Base-by-base conservation (phyloP, 1,140 invertebrate species). In the Megalonaias nervosa region DNA sequence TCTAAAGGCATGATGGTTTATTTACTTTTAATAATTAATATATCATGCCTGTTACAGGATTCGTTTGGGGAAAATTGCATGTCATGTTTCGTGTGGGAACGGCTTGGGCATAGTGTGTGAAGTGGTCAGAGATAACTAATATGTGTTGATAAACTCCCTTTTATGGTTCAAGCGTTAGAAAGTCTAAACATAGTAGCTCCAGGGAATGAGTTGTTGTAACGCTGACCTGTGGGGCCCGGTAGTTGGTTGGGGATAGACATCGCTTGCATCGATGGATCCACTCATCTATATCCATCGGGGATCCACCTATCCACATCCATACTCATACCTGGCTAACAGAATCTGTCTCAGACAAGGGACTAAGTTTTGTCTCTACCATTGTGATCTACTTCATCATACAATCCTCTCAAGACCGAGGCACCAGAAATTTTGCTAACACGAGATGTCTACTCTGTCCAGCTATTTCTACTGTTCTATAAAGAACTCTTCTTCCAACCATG, bases 301-400 rank as follows among this genome's bases (percentile, higher is more conserved):
- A n/a, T n/a, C n/a, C n/a, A n/a, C n/a, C n/a, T n/a, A n/a, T n/a
- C n/a, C 31, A 31, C 31, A 31, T 31, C 31, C 31, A 1, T 31
- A 31, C 5, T 31, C 31, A 31, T 31, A 31, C 1, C 31, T 31
- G 31, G 31, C 31, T 5, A 31, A 31, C 5, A 31, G 1, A 31
- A 31, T 31, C 31, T 60, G 6, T n/a, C 19, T 61, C 60, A 26
- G 31, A 73, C 17, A 4, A 68, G 71, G 58, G 57, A 66, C 11
- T 17, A 48, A 3, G 61, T 64, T n/a, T 61, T 16, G 11, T 74
- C 55, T n/a, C 57, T 61, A 19, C 56, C 21, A 31, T 6, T 55
- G 11, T 26, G 57, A 2, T 69, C 77, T 17, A 71, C n/a, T 59
- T 82, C 80, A 71, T 79, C 69, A 73, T 82, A 77, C 17, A 75